These are phyloP conservation scores for Eupithecia subumbrata DNA, from an alignment of 2,888 invertebrate species.

Conservation along the genomic window DNA sequence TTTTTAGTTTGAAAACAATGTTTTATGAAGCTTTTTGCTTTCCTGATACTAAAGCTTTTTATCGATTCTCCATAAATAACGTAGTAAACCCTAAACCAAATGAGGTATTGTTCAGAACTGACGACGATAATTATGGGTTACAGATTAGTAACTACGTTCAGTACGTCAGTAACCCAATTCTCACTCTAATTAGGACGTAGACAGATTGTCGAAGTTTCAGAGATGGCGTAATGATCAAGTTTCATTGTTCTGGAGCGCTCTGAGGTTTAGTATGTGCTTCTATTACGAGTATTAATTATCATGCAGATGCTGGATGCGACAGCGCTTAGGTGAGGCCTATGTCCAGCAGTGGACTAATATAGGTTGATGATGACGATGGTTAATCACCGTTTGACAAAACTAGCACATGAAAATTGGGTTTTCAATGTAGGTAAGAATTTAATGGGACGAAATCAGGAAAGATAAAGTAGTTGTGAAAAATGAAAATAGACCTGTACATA, in stretches of 20 bases:
- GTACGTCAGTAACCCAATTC: constrained; percentile 33
- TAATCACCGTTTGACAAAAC: background rate
- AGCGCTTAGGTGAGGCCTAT: too few species aligned
- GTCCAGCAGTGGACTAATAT: too few species aligned
- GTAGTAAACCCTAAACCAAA: background rate
- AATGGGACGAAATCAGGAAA: background rate
- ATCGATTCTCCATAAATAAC: background rate
- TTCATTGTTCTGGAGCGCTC: constrained; percentile 7
- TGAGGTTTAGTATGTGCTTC: constrained; percentile 10
- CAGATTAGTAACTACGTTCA: constrained; percentile 4
- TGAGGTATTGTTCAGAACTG: background rate
- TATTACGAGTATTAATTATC: background rate
- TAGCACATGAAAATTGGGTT: background rate
- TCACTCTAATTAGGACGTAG: constrained; percentile 34
- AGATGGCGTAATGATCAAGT: constrained; percentile 30
- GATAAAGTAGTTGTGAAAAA: background rate
- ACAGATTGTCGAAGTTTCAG: constrained; percentile 24
- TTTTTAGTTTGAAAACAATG: background rate
- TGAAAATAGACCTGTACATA: background rate
- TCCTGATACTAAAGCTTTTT: background rate
- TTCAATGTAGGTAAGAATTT: background rate
- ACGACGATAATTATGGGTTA: background rate
- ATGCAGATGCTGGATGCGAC: too few species aligned
- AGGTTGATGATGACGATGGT: too few species aligned
- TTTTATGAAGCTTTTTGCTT: background rate